Evolutionary conservation across 2,797 vertebrate species (phyloP), one percentile per base, ranked within the genome.

Genomic region (Yasuhikotakia modesta): DNA sequence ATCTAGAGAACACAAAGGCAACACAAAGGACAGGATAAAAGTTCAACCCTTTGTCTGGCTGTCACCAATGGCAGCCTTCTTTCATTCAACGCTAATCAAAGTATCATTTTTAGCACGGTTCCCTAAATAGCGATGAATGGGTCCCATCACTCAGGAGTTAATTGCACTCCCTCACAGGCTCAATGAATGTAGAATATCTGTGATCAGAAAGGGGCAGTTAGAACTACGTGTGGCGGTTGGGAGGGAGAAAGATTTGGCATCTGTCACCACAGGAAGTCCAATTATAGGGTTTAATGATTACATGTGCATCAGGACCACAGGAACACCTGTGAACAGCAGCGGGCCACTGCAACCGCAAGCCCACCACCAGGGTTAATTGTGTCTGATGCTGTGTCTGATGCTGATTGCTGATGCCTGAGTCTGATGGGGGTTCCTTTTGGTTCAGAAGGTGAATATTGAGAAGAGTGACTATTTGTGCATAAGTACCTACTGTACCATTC

Each of bases 1-100:
- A 99, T 97, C 97, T 99, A 90, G 61, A 78, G 63, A 86, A 87
- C 22, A 58, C 57, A 58, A 58, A 27, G 21, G 30, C 45, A 76
- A 76, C 63, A 68, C 27, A 57, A 39, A 67, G 39, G 3, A 68
- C 5, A 60, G 24, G 10, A 27, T 16, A 58, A 76, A 58, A 22
- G 43, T 21, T 11, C 46, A 71, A 10, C 11, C 76, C 7, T 66
- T 24, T 72, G 16, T 55, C 43, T 19, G 11, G 46, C 52, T 14
- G 17, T 65, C 22, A 46, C 78, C 78, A 46, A 78, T 39, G 61
- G 53, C 76, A 61, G 76, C 45, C 66, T 52, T 66, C 53, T 77
- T 58, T 79, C 70, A 68, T 55, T 83, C 17, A 27, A 60, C 1
- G 2, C 19, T 69, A 76, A 45, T 77, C 71, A 67, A 64, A 79